Percentiles rank a stretch among this genome's conserved stretches.
These are phyloP conservation scores for Caradrina kadenii DNA, from an alignment of 2,888 invertebrate genomes.

Conservation along the genomic window DNA sequence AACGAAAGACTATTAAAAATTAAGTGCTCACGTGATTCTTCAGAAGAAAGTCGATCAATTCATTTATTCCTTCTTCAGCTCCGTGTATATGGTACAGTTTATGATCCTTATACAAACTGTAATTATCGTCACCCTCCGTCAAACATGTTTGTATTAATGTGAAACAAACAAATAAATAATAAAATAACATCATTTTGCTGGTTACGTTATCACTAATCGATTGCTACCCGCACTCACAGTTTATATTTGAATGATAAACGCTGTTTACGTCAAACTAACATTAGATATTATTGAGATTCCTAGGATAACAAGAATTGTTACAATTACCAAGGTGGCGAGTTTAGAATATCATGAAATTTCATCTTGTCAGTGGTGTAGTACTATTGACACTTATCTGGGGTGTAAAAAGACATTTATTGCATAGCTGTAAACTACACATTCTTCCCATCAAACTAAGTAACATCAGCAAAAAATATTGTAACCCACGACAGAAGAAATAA, in stretches of 20 bases:
- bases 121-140: slow-evolving; percentile 40
- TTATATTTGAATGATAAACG: slow-evolving; percentile 62
- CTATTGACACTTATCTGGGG: too few species aligned
- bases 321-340: background rate
- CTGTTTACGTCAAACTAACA: slow-evolving; percentile 13
- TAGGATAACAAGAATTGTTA: slow-evolving; percentile 10
- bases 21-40: slow-evolving; percentile 73
- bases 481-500: too few species aligned
- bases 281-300: slow-evolving; percentile 19
- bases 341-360: too few species aligned
- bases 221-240: slow-evolving; percentile 30
- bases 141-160: slow-evolving; percentile 31
- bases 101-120: slow-evolving; percentile 60
- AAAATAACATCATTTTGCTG: slow-evolving; percentile 51
- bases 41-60: slow-evolving; percentile 52
- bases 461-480: too few species aligned
- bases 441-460: too few species aligned
- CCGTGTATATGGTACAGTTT: slow-evolving; percentile 58
- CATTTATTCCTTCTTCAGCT: slow-evolving; percentile 36
- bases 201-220: slow-evolving; percentile 18
- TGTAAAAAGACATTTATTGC: too few species aligned
- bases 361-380: too few species aligned
- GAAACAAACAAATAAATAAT: slow-evolving; percentile 33
- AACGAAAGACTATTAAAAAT: background rate
- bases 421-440: too few species aligned